Evolutionary conservation across 2,113 vertebrate genomes (phyloP).

Genomic region (Echinops telfairi): DNA sequence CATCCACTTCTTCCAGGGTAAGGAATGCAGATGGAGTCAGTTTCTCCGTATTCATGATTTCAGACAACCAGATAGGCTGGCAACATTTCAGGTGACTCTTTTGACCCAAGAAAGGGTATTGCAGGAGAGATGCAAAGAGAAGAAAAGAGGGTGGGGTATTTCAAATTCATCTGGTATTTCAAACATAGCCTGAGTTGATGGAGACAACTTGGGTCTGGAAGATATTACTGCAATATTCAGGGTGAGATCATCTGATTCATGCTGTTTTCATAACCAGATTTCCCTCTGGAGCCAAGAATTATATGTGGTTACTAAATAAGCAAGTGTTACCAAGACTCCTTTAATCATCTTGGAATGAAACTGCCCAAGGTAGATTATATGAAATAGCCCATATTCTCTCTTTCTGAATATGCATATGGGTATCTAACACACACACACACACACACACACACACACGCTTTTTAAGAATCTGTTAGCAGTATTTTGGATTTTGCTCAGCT

Average conservation of each 20-base stretch:
- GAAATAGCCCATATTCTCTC: conserved; percentile 24
- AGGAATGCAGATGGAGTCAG: conserved; percentile 67
- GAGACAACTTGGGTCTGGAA: conserved; percentile 72
- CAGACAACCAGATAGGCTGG: conserved; percentile 74
- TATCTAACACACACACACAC: background rate
- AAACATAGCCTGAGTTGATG: conserved; percentile 76
- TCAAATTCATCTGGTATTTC: conserved; percentile 81
- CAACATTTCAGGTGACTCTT: conserved; percentile 78
- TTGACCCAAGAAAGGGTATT: conserved; percentile 73
- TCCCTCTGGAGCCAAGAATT: conserved; percentile 75
- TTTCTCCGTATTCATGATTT: conserved; percentile 79
- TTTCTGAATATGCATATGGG: background rate
- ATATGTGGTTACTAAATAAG: conserved; percentile 78
- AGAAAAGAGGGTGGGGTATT: conserved; percentile 39
- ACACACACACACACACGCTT: background rate
- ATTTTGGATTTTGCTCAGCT: conserved; percentile 15
- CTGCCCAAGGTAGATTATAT: conserved; percentile 4
- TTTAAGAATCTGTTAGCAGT: conserved; percentile 40
- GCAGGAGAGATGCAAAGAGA: conserved; percentile 69
- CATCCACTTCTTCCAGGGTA: conserved; percentile 14
- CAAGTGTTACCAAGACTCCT: conserved; percentile 58
- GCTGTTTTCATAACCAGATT: conserved; percentile 80
- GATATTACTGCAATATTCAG: conserved; percentile 73
- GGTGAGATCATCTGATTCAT: conserved; percentile 75
- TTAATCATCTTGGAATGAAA: conserved; percentile 76